Base-by-base conservation (phyloP, 2,113 vertebrate genomes). In the Fregata magnificens region DNA sequence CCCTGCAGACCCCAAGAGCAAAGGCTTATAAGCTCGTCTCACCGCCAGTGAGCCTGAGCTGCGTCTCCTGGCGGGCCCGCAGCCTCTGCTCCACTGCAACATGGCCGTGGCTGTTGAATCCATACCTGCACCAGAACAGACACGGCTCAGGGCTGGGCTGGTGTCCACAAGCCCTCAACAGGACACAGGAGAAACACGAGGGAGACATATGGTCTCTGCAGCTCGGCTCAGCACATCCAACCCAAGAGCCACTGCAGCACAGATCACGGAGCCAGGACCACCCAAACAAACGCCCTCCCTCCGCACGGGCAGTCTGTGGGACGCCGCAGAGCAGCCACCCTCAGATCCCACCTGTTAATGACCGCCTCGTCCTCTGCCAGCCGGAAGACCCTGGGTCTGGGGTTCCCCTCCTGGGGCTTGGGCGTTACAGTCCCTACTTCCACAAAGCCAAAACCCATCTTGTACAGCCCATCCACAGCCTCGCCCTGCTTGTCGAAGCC, bases 401-500 rank as follows among this genome's bases (percentile, higher is more conserved):
- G 98, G 96, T 99, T 99, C 79, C 99, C 99, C 28, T 99, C 98
- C 98, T 99, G 99, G 62, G 99, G 99, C 92, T 98, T 42, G 6
- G 99, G 99, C 0, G 99, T 99, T 82, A 99, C 98, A 1, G 99
- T 99, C 45, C 99, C 99, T 26, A 99, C 98, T 93, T 99, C 99
- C 69, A 99, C 99, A 52, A 99, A 99, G 71, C 99, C 99, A 69
- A 99, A 99, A 16, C 99, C 99, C 97, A 99, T 93, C 90, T 98
- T 98, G 86, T 98, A 99, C 49, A 99, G 99, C 32, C 99, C 99
- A 0, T 99, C 99, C 87, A 99, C 98, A 1, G 99, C 99, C 92
- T 99, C 99, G 3, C 98, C 99, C 1, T 99, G 98, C 95, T 99
- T 99, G 97, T 99, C 99, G 28, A 99, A 99, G 34, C 99, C 99